Base-by-base conservation (phyloP, 2,888 invertebrate genomes). In the Orthonychiurus folsomi region DNA sequence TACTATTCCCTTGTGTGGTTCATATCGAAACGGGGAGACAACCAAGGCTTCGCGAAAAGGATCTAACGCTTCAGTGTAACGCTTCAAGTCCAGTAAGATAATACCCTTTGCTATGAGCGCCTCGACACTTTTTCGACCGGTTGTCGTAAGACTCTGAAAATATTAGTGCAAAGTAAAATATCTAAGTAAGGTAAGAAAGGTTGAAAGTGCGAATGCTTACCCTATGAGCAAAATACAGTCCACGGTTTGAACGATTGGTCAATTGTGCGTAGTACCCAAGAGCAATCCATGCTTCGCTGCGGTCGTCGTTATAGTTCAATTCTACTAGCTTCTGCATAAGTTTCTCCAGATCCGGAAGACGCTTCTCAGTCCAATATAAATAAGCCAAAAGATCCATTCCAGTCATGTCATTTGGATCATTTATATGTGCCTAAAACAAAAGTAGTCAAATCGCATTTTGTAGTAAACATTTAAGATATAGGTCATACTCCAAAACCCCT, bases 1-100 rank as follows among this genome's bases (percentile, higher is more conserved):
- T 1, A 88, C 85, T 27, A 89, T 76, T n/a, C 88, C 88, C 77
- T 86, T 85, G 75, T 89, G 86, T 1, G 86, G 82, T 75, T 90
- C 90, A 75, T 83, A 86, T 65, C 86, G 81, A 73, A 81, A 80
- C 47, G 85, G 83, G 62, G 84, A 83, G 56, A 79, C 74, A 59
- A 78, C 76, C 63, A 85, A 78, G 0, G 86, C 86, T 75, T 86
- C 86, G 69, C 85, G 79, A 74, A 85, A 86, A 75, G 85, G 84
- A 59, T 80, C 77, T 1, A 84, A 79, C 1, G 86, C 85, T 68
- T 86, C 86, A 63, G 82, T 81, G 70, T 81, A 82, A 73, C 85
- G 85, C 73, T 85, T 85, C 64, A 86, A 77, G 68, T 86, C 84
- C 61, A 84, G 77, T 18, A 86, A 78, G 62, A 85, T 82, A 65